Percentiles rank a stretch among this genome's conserved stretches.
Evolutionary conservation across 2,888 invertebrate species (phyloP).

Genomic region (Spodoptera littoralis): DNA sequence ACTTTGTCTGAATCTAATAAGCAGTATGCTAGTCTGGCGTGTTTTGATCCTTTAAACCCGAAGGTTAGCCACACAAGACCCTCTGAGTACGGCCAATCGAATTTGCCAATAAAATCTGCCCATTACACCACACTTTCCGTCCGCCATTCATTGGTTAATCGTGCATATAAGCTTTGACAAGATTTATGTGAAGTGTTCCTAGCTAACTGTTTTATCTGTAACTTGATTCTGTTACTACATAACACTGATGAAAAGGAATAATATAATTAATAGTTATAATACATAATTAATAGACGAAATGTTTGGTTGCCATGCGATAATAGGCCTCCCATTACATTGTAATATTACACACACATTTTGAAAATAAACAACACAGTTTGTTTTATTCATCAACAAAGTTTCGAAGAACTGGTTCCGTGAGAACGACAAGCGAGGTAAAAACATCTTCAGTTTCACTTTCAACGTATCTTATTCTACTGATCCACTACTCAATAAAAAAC

Average conservation of each 20-base stretch:
- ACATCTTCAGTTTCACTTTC: background rate
- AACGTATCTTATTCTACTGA: background rate
- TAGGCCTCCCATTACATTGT: no score
- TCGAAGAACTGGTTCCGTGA: background rate
- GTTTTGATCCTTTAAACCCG: conserved; percentile 41
- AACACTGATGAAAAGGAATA: background rate
- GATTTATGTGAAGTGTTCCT: conserved; percentile 16
- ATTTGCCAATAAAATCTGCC: conserved; percentile 52
- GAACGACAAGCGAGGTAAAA: conserved; percentile 1
- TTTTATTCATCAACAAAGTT: no score
- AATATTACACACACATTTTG: no score
- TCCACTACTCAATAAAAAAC: background rate
- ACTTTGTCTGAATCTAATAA: conserved; percentile 27
- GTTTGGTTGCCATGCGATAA: no score
- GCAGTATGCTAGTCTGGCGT: conserved; percentile 13
- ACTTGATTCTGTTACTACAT: background rate
- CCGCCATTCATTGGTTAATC: conserved; percentile 44
- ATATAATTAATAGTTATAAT: no score
- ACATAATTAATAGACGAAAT: no score
- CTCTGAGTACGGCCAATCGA: conserved; percentile 46
- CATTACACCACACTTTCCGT: conserved; percentile 42
- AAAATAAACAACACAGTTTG: no score
- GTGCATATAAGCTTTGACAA: conserved; percentile 37
- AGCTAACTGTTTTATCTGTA: background rate
- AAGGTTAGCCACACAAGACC: conserved; percentile 43